A percentile compares a stretch with the other conserved stretches of the same genome.
These are phyloP conservation scores for Vanessa atalanta DNA, from an alignment of 1,140 invertebrate species.

Conservation along the genomic window DNA sequence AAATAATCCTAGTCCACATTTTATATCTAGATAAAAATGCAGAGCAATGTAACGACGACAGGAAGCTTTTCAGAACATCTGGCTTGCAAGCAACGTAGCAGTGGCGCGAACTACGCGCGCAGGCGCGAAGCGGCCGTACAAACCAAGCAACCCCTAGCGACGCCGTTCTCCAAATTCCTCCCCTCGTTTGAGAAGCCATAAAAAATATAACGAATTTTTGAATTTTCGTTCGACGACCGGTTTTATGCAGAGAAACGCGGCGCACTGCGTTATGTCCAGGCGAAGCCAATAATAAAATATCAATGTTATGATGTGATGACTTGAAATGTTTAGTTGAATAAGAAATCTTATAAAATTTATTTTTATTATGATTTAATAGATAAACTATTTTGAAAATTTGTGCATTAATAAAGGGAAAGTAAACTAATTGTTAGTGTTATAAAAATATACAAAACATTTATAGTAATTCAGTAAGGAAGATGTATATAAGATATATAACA, in stretches of 20 bases:
- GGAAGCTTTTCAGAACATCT: constrained; percentile 81
- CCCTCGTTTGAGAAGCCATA: constrained; percentile 75
- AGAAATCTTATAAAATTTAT: constrained; percentile 31
- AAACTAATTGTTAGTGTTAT: constrained; percentile 18
- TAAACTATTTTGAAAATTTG: background rate
- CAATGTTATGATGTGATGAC: constrained; percentile 18
- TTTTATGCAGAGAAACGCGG: constrained; percentile 54
- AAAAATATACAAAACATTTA: constrained; percentile 3
- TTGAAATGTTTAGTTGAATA: constrained; percentile 16
- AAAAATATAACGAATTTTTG: constrained; percentile 80
- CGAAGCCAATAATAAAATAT: constrained; percentile 17
- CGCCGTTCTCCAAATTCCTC: constrained; percentile 76
- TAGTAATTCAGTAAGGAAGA: background rate
- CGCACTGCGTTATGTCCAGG: constrained; percentile 40
- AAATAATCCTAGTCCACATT: constrained; percentile 72
- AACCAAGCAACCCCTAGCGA: constrained; percentile 77
- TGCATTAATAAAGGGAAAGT: background rate
- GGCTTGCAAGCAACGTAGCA: constrained; percentile 79
- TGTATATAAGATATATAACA: no score
- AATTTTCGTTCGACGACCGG: constrained; percentile 73
- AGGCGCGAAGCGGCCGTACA: constrained; percentile 73
- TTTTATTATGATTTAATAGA: background rate
- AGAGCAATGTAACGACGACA: constrained; percentile 74
- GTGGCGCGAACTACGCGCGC: constrained; percentile 81
- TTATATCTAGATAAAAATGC: constrained; percentile 71